Conservation (phyloP, 2,797 vertebrate genomes). For the Mormyrus proboscirostris region DNA sequence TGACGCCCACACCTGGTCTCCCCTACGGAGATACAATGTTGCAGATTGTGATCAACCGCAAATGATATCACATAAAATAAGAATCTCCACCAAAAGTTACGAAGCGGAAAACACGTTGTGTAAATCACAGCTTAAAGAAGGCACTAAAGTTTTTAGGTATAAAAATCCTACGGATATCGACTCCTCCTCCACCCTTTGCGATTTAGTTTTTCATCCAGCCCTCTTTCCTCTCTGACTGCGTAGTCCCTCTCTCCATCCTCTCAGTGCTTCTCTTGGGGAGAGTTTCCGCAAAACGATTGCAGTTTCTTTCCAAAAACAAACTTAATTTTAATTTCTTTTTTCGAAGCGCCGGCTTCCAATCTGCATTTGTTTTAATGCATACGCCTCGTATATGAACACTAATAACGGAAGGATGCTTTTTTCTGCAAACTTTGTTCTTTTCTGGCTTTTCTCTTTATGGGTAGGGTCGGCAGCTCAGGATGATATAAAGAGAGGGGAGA, state of each 20-base stretch:
- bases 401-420: not conserved
- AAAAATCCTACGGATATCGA: not conserved
- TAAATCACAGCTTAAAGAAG: not conserved
- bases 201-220: not conserved
- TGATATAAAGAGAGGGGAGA: not conserved
- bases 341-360: not conserved
- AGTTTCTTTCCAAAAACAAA: not conserved
- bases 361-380: not conserved
- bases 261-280: not conserved
- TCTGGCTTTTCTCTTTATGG: not conserved
- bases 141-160: not conserved
- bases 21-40: not conserved
- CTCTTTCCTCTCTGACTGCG: constrained; percentile 1
- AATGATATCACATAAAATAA: not conserved
- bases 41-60: not conserved
- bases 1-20: not conserved
- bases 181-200: not conserved
- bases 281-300: not conserved
- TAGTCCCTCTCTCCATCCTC: not conserved
- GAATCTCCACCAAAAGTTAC: not conserved
- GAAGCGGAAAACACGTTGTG: not conserved
- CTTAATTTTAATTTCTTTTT: not conserved
- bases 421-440: not conserved
- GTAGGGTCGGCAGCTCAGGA: constrained; percentile 8
- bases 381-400: not conserved